A percentile compares a stretch with the other conserved stretches of the same genome.
These are phyloP conservation scores for Echinops telfairi DNA, from an alignment of 2,113 vertebrate species.

Conservation along the genomic window DNA sequence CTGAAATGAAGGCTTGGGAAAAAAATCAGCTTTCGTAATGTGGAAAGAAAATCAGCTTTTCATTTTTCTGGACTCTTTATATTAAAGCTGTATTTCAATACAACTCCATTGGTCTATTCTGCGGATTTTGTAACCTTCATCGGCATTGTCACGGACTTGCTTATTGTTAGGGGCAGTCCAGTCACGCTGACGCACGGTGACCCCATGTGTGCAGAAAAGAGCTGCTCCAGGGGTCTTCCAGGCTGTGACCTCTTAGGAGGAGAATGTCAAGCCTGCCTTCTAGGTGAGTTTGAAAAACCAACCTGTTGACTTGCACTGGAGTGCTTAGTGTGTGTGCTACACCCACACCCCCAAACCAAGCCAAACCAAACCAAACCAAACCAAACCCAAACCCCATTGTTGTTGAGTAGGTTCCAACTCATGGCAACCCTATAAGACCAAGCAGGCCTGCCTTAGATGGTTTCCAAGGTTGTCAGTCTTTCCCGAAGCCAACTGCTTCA, in stretches of 20 bases:
- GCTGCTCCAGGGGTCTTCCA: not conserved
- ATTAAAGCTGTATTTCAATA: not conserved
- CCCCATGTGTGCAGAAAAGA: not conserved
- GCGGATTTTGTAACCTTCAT: not conserved
- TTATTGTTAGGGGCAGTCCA: not conserved
- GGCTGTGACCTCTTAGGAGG: not conserved
- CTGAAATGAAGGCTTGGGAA: constrained; percentile 14
- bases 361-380: too few species aligned
- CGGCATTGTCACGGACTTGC: not conserved
- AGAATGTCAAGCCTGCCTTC: not conserved
- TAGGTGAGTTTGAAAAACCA: not conserved
- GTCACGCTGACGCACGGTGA: not conserved
- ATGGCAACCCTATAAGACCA: not conserved
- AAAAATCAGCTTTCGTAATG: not conserved
- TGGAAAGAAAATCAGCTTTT: not conserved
- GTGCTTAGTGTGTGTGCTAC: too few species aligned
- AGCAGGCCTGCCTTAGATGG: too few species aligned
- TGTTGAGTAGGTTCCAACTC: not conserved
- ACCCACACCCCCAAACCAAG: too few species aligned
- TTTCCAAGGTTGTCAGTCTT: too few species aligned
- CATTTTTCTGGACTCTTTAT: not conserved
- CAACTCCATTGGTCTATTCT: not conserved
- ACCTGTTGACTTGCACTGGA: not conserved
- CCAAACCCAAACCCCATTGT: too few species aligned
- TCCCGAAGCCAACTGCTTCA: too few species aligned